Evolutionary conservation across 2,113 vertebrate species (phyloP).

Genomic region (Numenius arquata): DNA sequence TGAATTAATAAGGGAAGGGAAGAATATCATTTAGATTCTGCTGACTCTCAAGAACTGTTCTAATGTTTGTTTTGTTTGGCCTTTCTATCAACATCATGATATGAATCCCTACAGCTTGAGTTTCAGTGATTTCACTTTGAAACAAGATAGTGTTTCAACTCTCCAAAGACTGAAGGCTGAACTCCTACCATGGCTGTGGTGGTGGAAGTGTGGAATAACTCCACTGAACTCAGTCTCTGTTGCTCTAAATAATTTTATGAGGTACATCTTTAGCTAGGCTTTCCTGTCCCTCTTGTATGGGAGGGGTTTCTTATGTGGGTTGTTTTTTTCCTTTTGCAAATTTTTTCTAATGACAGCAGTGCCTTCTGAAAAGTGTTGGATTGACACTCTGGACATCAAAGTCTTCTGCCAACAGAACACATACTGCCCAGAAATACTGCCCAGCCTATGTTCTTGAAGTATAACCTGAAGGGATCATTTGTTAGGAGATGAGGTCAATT

Average conservation of each 20-base stretch:
- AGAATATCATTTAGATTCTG: background rate
- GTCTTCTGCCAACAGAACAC: background rate
- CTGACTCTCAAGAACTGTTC: constrained; percentile 29
- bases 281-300: background rate
- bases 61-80: constrained; percentile 47
- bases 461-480: background rate
- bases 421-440: background rate
- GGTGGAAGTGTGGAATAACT: background rate
- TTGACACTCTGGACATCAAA: background rate
- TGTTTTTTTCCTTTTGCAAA: background rate
- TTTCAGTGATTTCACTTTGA: background rate
- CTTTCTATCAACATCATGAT: background rate
- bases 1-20: constrained; percentile 26
- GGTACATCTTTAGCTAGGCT: background rate
- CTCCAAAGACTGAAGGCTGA: background rate
- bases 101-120: background rate
- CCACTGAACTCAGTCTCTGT: background rate
- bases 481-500: background rate
- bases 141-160: background rate
- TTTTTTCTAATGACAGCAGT: background rate
- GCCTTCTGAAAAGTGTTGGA: background rate
- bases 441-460: background rate
- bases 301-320: background rate
- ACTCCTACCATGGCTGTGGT: background rate
- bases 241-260: background rate